Evolutionary conservation across 1,140 invertebrate genomes (phyloP), one percentile per base, ranked within the genome.

Genomic region (Chironomus tepperi): DNA sequence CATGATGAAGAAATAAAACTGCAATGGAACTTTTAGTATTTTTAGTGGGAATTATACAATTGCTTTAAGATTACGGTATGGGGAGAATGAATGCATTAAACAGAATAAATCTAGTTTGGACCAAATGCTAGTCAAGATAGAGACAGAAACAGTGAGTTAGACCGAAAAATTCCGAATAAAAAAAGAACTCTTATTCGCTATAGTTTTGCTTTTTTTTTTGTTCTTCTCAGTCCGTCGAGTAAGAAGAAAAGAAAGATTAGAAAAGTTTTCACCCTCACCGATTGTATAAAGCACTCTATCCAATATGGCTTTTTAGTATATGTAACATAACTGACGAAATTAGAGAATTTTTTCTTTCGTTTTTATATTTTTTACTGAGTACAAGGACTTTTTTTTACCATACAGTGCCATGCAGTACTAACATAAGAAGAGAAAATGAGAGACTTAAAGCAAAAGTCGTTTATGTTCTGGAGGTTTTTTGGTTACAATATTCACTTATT

Each of bases 71-170:
- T 70, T 70, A 8, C 65, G 65, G 18, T 18, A 19, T 19, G 65
- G 65, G 65, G 19, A 19, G 65, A 70, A 70, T 19, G 18, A 21
- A 70, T 70, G 65, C 65, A 70, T 70, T 70, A 70, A 70, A 70
- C 12, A 1, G 10, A 57, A 15, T 19, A 18, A 8, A 16, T 70
- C 16, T 70, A 70, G 19, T 19, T 70, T 19, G 19, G 19, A 18
- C 65, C 18, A 70, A 10, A n/a, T 57, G 47, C 47, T 5, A 15
- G 47, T 34, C 24, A 5, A 34, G 24, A 34, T 34, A 57, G 10
- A 12, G 47, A 12, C 47, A 57, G 12, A n/a, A 57, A 15, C 12
- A 57, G 47, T n/a, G 3, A n/a, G 47, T n/a, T 12, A 70, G 18
- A 21, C 3, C 65, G 18, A 3, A 70, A 70, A 70, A 34, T 2